Evolutionary conservation across 2,888 invertebrate genomes (phyloP), one percentile per base, ranked within the genome.

Genomic region (Dasypogon diadema): DNA sequence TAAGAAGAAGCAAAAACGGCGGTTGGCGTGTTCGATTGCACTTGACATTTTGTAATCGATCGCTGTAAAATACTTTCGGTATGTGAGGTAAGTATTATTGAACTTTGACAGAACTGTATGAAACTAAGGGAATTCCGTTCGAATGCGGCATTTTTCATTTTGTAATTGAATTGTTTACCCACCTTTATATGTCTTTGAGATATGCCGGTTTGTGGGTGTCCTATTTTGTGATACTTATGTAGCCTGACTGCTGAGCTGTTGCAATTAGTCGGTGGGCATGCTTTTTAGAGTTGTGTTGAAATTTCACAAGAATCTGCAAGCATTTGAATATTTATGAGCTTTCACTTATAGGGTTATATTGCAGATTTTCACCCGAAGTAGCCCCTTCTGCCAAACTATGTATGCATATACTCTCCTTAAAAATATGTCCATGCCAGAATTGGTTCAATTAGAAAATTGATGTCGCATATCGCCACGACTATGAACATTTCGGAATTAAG

Each of bases 1-100:
- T 34, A 34, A 34, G 30, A 34, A 54, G 70, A 54, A 18, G n/a
- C 30, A 34, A 34, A 54, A 54, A 18, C 22, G 63, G 16, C 63
- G 16, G 10, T 14, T 34, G 48, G 65, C 65, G 65, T 70, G 70
- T 70, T 54, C 54, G 70, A 70, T 30, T 70, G 70, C 70, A 70
- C 70, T 70, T 70, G 70, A 70, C 70, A 70, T 70, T 70, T 70
- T 70, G 70, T 70, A 70, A 70, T 70, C 70, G 70, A 54, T 70
- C 70, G 70, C 21, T 12, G 54, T 12, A 54, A 42, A 70, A 70
- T 54, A 70, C 30, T 18, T 24, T 18, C 22, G 54, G 70, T 54
- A 70, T 51, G 54, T 54, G 54, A 70, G 70, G 70, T 54, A 34
- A 70, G 70, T 30, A 70, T 18, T 70, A 54, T 54, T 54, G 70